Evolutionary conservation across 2,113 vertebrate species (phyloP), one percentile per base, ranked within the genome.

Genomic region (Piprites chloris): DNA sequence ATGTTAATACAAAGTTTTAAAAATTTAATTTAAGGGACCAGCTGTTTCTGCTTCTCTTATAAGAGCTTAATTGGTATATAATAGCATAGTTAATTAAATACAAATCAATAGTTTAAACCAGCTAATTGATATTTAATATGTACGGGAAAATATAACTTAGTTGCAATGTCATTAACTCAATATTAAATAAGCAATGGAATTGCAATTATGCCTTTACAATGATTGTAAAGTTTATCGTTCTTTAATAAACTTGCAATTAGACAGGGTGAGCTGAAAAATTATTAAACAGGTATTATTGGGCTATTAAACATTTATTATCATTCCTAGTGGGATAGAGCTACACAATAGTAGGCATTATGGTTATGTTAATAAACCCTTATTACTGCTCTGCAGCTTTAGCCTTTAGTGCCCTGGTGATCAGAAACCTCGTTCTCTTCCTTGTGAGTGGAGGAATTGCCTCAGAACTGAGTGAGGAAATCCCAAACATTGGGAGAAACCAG

Each of bases 81-180:
- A 98, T 97, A 97, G 97, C 97, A 96, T 78, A 98, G 97, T 97
- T 98, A 98, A 98, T 98, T 98, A 98, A 98, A 97, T 97, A 98
- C 97, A 97, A 97, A 98, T 98, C 98, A 98, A 98, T 98, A 98
- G 95, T 97, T 97, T 97, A 98, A 98, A 98, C 90, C 97, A 97
- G 95, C 97, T 98, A 98, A 98, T 98, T 98, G 98, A 98, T 98
- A 97, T 97, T 98, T 98, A 98, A 98, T 98, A 98, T 97, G 96
- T 97, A 96, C 95, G 94, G 97, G 95, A 95, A 91, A 91, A 98
- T 97, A 95, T 90, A 95, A 97, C 93, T 97, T 97, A 84, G 92
- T 95, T 97, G 95, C 96, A 96, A 96, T 96, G 97, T 97, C 97
- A 98, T 98, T 97, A 97, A 97, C 86, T 97, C 96, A 93, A 95